These are phyloP conservation scores for Chaetodon auriga DNA, from an alignment of 2,113 vertebrate species.

Conservation along the genomic window DNA sequence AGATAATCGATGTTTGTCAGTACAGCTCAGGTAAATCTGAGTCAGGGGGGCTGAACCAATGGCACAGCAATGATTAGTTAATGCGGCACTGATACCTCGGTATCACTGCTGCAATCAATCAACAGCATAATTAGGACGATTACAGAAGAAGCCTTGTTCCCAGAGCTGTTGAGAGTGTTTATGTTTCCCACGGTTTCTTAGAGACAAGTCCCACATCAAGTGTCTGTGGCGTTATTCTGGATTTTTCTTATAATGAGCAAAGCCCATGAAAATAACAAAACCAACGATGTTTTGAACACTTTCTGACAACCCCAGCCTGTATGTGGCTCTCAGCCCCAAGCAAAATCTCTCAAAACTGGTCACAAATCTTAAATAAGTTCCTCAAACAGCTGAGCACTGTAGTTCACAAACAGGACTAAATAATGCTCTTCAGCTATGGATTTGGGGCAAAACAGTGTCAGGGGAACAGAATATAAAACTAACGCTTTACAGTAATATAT, in stretches of 20 bases:
- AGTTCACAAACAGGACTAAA: neutral
- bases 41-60: conserved; percentile 10
- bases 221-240: neutral
- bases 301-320: neutral
- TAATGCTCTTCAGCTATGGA: neutral
- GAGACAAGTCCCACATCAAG: neutral
- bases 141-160: neutral
- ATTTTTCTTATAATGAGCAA: neutral
- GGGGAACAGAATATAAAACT: too few relatives aligned
- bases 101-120: conserved; percentile 16
- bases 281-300: neutral
- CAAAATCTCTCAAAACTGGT: neutral
- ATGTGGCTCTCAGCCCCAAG: neutral
- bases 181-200: neutral
- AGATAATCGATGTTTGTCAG: conserved; percentile 20
- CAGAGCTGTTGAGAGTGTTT: neutral
- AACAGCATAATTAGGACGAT: conserved; percentile 11
- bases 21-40: conserved; percentile 12
- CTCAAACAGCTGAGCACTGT: neutral
- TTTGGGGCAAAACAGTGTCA: neutral
- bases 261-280: neutral
- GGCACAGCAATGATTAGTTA: conserved; percentile 16
- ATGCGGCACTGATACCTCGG: neutral
- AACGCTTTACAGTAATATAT: too few relatives aligned
- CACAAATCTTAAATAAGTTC: neutral